A percentile compares a stretch with the other conserved stretches of the same genome.
These are phyloP conservation scores for Zaprionus nigranus DNA, from an alignment of 1,140 invertebrate species.

Conservation along the genomic window DNA sequence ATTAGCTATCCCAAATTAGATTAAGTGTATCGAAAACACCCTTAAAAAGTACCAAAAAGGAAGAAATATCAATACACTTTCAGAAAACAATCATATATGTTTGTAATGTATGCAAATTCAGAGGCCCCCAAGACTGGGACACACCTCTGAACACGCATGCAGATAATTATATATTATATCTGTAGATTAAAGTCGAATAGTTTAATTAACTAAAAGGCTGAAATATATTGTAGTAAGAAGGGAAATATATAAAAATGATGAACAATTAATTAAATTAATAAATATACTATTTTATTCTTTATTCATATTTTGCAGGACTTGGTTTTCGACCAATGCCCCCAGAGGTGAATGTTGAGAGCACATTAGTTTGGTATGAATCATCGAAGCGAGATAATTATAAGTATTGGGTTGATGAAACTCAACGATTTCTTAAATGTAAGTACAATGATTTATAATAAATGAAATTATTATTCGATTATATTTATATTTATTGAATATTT, in stretches of 20 bases:
- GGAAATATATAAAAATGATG: not conserved
- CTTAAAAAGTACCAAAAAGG: no score
- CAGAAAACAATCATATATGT: no score
- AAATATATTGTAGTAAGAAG: conserved; percentile 26
- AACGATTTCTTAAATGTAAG: conserved; percentile 77
- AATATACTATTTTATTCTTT: conserved; percentile 3
- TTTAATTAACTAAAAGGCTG: not conserved
- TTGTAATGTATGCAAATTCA: no score
- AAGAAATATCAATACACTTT: no score
- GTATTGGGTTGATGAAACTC: conserved; percentile 91
- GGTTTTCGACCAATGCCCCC: conserved; percentile 97
- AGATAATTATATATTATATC: no score
- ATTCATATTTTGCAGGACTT: conserved; percentile 87
- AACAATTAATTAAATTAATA: conserved; percentile 16
- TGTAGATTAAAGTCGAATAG: not conserved
- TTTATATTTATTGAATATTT: conserved; percentile 15
- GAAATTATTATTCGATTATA: not conserved
- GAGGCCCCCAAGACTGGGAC: no score
- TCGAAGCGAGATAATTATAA: conserved; percentile 91
- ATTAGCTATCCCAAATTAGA: not conserved
- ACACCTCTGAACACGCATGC: no score
- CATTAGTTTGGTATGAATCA: conserved; percentile 96
- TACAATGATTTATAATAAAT: not conserved
- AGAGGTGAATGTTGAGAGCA: conserved; percentile 94
- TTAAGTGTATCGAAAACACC: no score